A percentile compares a stretch with the other conserved stretches of the same genome.
phyloP scores from a whole-genome alignment of 2,888 invertebrate species.

The Sabatieria punctata region DNA sequence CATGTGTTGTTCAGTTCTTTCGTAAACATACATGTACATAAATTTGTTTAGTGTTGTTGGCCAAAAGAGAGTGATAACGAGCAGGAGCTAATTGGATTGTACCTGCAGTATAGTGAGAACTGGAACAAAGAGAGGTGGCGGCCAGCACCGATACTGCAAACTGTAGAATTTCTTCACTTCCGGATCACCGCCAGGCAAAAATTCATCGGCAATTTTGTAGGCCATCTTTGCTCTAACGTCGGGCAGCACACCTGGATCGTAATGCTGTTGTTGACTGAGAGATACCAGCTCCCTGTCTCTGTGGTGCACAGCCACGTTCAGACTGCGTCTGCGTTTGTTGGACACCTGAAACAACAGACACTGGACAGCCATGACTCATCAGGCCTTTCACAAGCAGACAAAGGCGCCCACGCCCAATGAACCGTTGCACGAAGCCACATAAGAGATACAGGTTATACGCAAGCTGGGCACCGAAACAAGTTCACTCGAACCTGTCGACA shows the following conservation, averaged over 20 bases:
- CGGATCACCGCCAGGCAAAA: constrained; percentile 4
- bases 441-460: too few relatives aligned
- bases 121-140: constrained; percentile 9
- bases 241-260: not conserved
- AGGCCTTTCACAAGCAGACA: too few relatives aligned
- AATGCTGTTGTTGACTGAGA: not conserved
- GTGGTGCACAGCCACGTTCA: constrained; percentile 7
- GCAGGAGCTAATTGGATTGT: too few relatives aligned
- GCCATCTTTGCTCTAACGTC: not conserved
- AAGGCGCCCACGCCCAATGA: too few relatives aligned
- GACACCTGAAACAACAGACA: constrained; percentile 6
- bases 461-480: too few relatives aligned
- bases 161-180: constrained; percentile 4
- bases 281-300: constrained; percentile 3
- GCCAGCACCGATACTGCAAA: constrained; percentile 8
- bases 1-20: too few relatives aligned
- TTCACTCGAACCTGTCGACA: too few relatives aligned
- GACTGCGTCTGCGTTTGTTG: constrained; percentile 10
- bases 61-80: too few relatives aligned
- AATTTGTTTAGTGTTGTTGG: too few relatives aligned
- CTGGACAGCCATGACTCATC: too few relatives aligned
- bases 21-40: too few relatives aligned
- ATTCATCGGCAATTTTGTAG: constrained; percentile 2
- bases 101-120: constrained; percentile 7
- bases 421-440: too few relatives aligned